Conservation (phyloP, 2,797 vertebrate species). For the Chrysocyon brachyurus region DNA sequence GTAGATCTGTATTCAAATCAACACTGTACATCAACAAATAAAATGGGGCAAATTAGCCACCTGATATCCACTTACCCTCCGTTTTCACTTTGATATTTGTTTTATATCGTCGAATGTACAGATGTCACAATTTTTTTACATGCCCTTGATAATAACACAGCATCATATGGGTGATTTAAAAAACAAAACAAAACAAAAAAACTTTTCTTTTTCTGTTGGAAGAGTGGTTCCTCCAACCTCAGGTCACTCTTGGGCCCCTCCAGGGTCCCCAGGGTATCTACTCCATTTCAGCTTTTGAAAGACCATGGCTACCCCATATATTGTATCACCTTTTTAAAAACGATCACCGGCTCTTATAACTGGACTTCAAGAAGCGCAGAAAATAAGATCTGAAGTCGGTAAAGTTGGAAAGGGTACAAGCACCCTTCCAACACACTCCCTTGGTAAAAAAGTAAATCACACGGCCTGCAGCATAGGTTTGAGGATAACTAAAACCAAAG, state of each 20-base stretch:
- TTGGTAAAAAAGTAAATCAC: constrained; percentile 38
- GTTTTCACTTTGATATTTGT: constrained; percentile 2
- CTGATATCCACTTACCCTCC: not conserved
- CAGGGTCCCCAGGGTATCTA: not conserved
- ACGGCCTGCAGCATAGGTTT: not conserved
- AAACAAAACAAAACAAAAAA: too few relatives aligned
- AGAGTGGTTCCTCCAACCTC: constrained; percentile 21
- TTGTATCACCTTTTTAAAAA: constrained; percentile 63
- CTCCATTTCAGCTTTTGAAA: constrained; percentile 32
- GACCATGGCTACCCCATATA: not conserved
- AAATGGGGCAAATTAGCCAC: not conserved
- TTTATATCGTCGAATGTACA: constrained; percentile 22
- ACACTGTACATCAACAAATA: constrained; percentile 46
- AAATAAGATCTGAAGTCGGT: not conserved
- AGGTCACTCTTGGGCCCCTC: constrained; percentile 3
- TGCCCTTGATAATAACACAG: not conserved
- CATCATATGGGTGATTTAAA: not conserved
- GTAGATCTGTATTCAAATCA: constrained; percentile 31
- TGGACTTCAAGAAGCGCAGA: constrained; percentile 46
- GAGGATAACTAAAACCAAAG: constrained; percentile 25
- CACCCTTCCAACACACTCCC: not conserved
- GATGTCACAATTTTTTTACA: constrained; percentile 2
- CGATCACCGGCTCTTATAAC: constrained; percentile 52
- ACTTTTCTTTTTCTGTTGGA: constrained; percentile 54
- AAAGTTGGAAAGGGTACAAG: not conserved